Evolutionary conservation across 2,888 invertebrate species (phyloP), one percentile per base, ranked within the genome.

Genomic region (Diogma glabrata): DNA sequence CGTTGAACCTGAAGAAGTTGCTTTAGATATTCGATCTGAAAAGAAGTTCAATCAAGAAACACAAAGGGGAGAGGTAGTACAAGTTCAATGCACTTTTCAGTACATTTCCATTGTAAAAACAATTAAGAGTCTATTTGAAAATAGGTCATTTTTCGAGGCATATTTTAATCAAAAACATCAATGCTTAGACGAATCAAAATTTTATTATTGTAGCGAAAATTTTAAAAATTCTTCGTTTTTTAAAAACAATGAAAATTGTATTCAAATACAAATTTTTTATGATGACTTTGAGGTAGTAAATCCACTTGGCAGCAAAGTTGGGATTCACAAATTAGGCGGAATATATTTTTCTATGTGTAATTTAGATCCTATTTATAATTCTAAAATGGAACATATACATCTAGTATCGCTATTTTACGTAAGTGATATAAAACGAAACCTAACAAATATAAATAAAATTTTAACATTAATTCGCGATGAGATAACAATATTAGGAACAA

Each of bases 371-470:
- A 4, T 38, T 1, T 38, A 9, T 38, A 38, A 16, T 28, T 28
- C 28, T 12, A 28, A 28, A 28, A 3, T 28, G 28, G 3, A 28
- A 3, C 28, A 28, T n/a, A 3, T 28, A 12, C 28, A 28, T n/a
- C n/a, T 28, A 4, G 3, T 28, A 3, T 3, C 28, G 28, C 28
- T 28, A n/a, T 28, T 28, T 28, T 28, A 28, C 28, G 28, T 28
- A 28, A 28, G 28, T 3, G 28, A 28, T 28, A 28, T 28, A 28
- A 28, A 28, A 28, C 10, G 28, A n/a, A 28, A 3, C 28, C 10
- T 28, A 28, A n/a, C 10, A 28, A 12, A 28, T 30, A 28, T 51
- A 19, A 51, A 51, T 16, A 51, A 22, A 9, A 33, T 51, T 28
- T 23, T 51, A 19, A 3, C 28, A 9, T 30, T 30, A 3, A 36